A percentile compares a stretch with the other conserved stretches of the same genome.
phyloP scores from a whole-genome alignment of 2,113 vertebrate species.

The Neogale vison region DNA sequence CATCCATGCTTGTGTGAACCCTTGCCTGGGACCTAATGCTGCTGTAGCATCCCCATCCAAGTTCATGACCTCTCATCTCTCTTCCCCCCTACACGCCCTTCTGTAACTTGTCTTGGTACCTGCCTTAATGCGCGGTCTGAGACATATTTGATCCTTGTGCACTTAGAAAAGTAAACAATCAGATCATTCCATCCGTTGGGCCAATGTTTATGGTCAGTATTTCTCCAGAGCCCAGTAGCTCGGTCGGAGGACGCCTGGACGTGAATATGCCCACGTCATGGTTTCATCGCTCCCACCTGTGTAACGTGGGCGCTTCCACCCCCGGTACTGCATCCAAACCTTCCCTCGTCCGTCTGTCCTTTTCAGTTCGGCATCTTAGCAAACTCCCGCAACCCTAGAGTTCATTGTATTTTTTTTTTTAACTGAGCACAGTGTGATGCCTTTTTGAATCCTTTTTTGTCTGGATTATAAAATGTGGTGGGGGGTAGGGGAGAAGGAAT shows the following conservation, averaged over 20 bases:
- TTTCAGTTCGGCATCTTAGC: neutral
- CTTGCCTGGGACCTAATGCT: neutral
- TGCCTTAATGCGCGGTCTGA: neutral
- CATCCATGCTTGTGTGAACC: neutral
- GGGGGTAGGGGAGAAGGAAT: constrained; percentile 19
- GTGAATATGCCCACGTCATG: neutral
- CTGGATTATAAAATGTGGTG: constrained; percentile 56
- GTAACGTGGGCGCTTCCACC: neutral
- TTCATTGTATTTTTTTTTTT: constrained; percentile 61
- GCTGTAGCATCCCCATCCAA: accelerated
- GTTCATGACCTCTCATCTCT: neutral
- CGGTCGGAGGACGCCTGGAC: neutral
- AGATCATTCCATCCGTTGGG: neutral
- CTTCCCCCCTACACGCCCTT: neutral
- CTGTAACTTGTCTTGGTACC: neutral
- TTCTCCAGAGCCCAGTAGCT: neutral
- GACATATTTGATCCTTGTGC: neutral
- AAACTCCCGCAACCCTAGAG: constrained; percentile 11
- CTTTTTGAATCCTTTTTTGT: constrained; percentile 55
- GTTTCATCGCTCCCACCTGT: neutral
- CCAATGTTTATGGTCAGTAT: neutral
- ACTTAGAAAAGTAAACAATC: neutral
- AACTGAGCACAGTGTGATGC: constrained; percentile 1
- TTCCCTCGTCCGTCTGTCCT: neutral
- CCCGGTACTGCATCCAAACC: neutral